phyloP scores from a whole-genome alignment of 2,888 invertebrate species.

The Campaea margaritaria region DNA sequence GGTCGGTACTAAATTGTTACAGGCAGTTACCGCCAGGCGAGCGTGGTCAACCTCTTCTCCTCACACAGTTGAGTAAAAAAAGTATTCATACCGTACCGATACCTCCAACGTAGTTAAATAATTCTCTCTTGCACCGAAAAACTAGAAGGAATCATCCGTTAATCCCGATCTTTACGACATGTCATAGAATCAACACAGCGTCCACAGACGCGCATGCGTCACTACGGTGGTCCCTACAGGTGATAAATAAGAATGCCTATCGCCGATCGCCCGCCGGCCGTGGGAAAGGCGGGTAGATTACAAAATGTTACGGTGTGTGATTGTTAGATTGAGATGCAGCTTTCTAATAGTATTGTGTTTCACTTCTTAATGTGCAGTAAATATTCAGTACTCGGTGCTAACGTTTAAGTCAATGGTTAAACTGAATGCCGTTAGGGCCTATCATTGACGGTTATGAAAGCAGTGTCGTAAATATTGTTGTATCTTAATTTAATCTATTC shows the following conservation, averaged over 20 bases:
- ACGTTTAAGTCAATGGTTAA: background rate
- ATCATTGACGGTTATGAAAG: conserved; percentile 9
- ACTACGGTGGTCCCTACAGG: conserved; percentile 51
- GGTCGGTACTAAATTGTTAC: too few species aligned
- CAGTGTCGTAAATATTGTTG: conserved; percentile 12
- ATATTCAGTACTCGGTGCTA: conserved; percentile 17
- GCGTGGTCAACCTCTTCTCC: too few species aligned
- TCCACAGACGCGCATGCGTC: conserved; percentile 24
- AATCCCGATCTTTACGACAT: conserved; percentile 20
- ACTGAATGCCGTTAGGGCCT: conserved; percentile 6
- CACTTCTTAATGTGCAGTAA: conserved; percentile 23
- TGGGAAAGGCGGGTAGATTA: conserved; percentile 56
- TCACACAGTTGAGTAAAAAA: too few species aligned
- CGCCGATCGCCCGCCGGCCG: conserved; percentile 37
- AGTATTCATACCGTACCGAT: background rate
- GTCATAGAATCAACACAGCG: conserved; percentile 14
- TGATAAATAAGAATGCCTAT: conserved; percentile 63
- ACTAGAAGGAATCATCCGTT: conserved; percentile 3
- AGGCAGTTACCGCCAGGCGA: too few species aligned
- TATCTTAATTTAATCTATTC: conserved; percentile 6
- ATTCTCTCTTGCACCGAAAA: background rate
- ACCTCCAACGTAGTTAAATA: too few species aligned
- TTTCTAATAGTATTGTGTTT: conserved; percentile 32
- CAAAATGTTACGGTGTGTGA: conserved; percentile 45
- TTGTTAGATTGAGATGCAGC: conserved; percentile 31